Percentiles rank a stretch among this genome's conserved stretches.
These are phyloP conservation scores for Paracyclopina nana DNA, from an alignment of 1,140 invertebrate species.

Conservation along the genomic window DNA sequence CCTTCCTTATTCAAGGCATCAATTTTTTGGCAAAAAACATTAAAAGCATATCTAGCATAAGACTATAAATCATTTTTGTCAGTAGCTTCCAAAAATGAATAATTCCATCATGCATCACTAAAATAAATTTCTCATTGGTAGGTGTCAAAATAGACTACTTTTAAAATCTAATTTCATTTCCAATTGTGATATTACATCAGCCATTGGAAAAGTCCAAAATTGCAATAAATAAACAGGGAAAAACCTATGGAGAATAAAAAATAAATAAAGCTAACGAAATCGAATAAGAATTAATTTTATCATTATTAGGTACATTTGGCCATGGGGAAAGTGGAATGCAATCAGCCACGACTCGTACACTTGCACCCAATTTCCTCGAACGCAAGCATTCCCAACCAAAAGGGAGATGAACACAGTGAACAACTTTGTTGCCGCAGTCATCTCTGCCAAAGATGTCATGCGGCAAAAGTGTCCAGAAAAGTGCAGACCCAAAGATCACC, in stretches of 20 bases:
- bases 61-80: too few relatives aligned
- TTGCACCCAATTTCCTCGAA: conserved; percentile 6
- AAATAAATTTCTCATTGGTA: too few relatives aligned
- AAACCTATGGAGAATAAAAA: too few relatives aligned
- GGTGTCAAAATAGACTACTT: too few relatives aligned
- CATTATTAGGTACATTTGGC: neutral
- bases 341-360: conserved; percentile 5
- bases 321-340: conserved; percentile 12
- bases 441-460: neutral
- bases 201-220: too few relatives aligned
- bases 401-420: conserved; percentile 3
- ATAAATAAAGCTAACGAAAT: too few relatives aligned
- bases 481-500: conserved; percentile 7
- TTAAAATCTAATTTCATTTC: too few relatives aligned
- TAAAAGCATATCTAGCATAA: too few relatives aligned
- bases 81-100: too few relatives aligned
- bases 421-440: conserved; percentile 5
- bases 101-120: too few relatives aligned
- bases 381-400: conserved; percentile 6
- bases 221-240: too few relatives aligned
- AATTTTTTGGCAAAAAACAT: neutral
- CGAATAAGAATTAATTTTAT: neutral
- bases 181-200: too few relatives aligned
- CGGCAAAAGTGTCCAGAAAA: neutral
- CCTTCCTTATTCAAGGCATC: neutral